phyloP scores from a whole-genome alignment of 2,888 invertebrate species.

The Drosophila mercatorum region DNA sequence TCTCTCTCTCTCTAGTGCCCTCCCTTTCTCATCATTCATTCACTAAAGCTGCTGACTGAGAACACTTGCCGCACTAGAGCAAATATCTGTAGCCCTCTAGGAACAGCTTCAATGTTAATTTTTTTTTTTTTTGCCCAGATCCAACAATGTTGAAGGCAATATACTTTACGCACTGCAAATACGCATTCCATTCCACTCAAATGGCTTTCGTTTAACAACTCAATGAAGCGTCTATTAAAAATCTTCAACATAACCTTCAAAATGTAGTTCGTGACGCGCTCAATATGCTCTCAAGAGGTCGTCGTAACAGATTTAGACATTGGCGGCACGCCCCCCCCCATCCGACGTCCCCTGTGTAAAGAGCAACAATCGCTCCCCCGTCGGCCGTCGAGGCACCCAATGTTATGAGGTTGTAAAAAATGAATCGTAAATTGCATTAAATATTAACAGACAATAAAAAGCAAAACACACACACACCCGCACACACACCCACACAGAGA shows the following conservation, averaged over 20 bases:
- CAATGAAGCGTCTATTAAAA: slow-evolving; percentile 35
- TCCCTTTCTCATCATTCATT: not conserved
- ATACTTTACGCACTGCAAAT: not conserved
- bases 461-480: slow-evolving; percentile 10
- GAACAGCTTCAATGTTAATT: not conserved
- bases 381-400: slow-evolving; percentile 15
- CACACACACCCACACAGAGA: not conserved
- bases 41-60: not conserved
- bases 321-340: not conserved
- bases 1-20: not conserved
- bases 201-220: slow-evolving; percentile 18
- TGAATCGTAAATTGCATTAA: slow-evolving; percentile 79
- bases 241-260: slow-evolving; percentile 8
- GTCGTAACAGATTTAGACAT: slow-evolving; percentile 22
- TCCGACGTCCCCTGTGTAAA: not conserved
- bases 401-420: slow-evolving; percentile 78
- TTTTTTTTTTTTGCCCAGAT: not conserved
- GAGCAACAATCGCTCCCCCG: slow-evolving; percentile 32
- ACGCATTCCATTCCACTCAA: slow-evolving; percentile 1
- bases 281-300: not conserved
- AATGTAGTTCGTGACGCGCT: slow-evolving; percentile 12
- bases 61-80: not conserved
- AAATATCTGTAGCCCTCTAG: not conserved
- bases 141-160: not conserved
- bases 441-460: slow-evolving; percentile 79